Base-by-base conservation (phyloP, 2,888 invertebrate species). In the Amiota communis region DNA sequence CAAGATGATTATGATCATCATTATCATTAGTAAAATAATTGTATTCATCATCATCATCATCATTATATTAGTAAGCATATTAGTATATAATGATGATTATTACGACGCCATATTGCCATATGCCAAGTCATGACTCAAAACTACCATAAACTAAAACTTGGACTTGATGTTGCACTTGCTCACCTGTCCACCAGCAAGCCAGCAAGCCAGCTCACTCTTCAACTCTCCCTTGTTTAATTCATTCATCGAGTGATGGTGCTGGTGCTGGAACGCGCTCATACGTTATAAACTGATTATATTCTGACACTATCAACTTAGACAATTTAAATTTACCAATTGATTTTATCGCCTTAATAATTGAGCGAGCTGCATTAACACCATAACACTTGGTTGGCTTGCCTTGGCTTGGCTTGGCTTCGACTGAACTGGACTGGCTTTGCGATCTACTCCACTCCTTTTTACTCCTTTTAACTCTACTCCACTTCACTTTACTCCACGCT, bases 321-420 rank as follows among this genome's bases (percentile, higher is more conserved):
- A 77, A 78, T 79, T 83, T 78, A 79, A 81, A 77, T 76, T 77
- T 75, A 75, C 79, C 80, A 81, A 85, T 81, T 78, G 82, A 80
- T 81, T 81, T 84, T 80, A 86, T 85, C 84, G 75, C 77, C 75
- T 75, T 71, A 56, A 77, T 78, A 81, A 80, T 78, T 79, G 81
- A 81, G 80, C 78, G 64, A 74, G 64, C 75, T 23, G 81, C 79
- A 79, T 84, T 84, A 83, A 83, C 84, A 78, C 84, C 75, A 78
- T 77, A 79, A 79, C 85, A 81, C 81, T 82, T 80, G 59, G 59
- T 36, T 36, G 36, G 36, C 3, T 0, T 36, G 59, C 23, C 20
- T 36, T 36, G 36, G 36, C 3, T 0, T 36, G 59, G 59, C 20
- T 36, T 36, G 36, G 36, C 3, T 0, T 36, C 4, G 36, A 36